Percentiles rank a stretch among this genome's conserved stretches.
phyloP scores from a whole-genome alignment of 2,888 invertebrate genomes.

The Mimas tiliae region DNA sequence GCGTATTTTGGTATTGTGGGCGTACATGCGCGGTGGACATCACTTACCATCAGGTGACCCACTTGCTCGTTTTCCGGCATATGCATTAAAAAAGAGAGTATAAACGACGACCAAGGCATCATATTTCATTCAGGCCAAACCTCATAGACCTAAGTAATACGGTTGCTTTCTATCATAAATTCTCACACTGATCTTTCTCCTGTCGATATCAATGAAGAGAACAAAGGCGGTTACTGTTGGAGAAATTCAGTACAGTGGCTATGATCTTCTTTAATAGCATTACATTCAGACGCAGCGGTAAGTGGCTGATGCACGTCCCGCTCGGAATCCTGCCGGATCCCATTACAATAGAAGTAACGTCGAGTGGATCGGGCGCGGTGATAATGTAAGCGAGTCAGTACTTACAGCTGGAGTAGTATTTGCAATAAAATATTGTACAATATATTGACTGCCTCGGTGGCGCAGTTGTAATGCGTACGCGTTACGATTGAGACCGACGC shows the following conservation, averaged over 20 bases:
- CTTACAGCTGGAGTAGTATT: neutral
- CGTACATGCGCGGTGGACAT: too few relatives aligned
- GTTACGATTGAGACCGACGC: too few relatives aligned
- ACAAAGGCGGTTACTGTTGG: neutral
- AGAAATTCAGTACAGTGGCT: neutral
- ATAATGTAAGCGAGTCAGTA: neutral
- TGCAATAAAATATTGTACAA: too few relatives aligned
- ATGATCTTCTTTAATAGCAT: neutral
- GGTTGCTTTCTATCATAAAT: neutral
- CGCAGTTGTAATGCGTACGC: too few relatives aligned
- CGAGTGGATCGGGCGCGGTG: slow-evolving; percentile 1
- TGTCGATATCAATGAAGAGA: slow-evolving; percentile 16
- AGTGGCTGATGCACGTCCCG: slow-evolving; percentile 19
- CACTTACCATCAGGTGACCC: too few relatives aligned
- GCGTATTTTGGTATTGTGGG: too few relatives aligned
- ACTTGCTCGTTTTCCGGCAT: too few relatives aligned
- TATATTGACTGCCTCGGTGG: too few relatives aligned
- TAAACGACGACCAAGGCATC: too few relatives aligned
- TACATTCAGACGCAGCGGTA: slow-evolving; percentile 8
- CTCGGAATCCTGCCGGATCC: slow-evolving; percentile 9
- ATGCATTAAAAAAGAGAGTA: too few relatives aligned
- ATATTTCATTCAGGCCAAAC: too few relatives aligned
- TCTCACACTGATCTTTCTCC: neutral
- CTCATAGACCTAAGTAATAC: too few relatives aligned
- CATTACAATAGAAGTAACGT: slow-evolving; percentile 20